Evolutionary conservation across 1,140 invertebrate species (phyloP).

Genomic region (Ectropis grisescens): DNA sequence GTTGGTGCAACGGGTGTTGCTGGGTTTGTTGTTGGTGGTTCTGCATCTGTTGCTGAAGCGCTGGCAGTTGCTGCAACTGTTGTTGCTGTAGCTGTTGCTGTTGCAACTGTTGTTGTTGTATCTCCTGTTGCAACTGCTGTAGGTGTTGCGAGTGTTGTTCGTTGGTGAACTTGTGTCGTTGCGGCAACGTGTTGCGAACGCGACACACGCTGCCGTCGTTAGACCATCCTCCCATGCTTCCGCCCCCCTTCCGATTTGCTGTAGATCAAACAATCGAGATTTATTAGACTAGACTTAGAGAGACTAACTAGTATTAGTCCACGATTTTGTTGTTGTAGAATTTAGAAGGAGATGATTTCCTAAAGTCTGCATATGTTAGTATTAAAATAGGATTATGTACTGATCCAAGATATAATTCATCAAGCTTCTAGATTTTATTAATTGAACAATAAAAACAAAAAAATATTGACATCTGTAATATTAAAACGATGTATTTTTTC

Average conservation of each 20-base stretch:
- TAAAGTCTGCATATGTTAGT: no score
- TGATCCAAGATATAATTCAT: no score
- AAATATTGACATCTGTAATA: no score
- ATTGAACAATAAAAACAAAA: no score
- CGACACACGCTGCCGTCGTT: constrained; percentile 54
- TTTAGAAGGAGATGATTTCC: no score
- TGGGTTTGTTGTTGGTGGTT: constrained; percentile 9
- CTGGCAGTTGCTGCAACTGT: constrained; percentile 2
- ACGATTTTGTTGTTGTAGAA: no score
- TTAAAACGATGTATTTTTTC: no score
- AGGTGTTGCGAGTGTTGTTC: constrained; percentile 42
- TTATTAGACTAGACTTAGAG: no score
- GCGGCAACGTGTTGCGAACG: constrained; percentile 49
- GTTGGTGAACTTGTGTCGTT: constrained; percentile 56
- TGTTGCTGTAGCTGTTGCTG: constrained; percentile 17
- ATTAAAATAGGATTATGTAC: no score
- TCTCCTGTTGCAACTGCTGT: constrained; percentile 19
- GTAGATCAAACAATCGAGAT: no score
- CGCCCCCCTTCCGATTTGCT: constrained; percentile 55
- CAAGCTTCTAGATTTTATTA: no score
- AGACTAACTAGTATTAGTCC: no score
- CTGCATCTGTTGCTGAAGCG: constrained; percentile 15
- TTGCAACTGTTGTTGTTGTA: constrained; percentile 18
- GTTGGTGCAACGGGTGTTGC: neutral
- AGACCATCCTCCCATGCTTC: constrained; percentile 52